Conservation (phyloP, 2,797 vertebrate species). For the Petrocephalus schoutedeni region DNA sequence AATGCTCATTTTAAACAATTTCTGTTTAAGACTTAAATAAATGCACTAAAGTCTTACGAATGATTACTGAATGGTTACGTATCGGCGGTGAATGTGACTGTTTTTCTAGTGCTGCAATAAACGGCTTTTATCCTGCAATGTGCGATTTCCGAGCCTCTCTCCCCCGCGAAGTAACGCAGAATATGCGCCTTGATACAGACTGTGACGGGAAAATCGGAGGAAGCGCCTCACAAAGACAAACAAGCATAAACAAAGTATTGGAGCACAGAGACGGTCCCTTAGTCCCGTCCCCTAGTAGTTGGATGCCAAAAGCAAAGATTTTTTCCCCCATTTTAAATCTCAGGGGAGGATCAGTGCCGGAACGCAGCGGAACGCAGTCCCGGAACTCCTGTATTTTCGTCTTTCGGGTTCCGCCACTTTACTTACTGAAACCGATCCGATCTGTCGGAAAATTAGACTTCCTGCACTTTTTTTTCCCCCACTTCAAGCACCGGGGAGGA, state of each 20-base stretch:
- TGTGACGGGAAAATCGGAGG: not conserved
- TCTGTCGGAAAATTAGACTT: too few species aligned
- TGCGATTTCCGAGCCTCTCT: not conserved
- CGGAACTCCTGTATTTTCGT: too few species aligned
- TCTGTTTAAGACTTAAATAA: not conserved
- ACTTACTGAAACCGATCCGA: too few species aligned
- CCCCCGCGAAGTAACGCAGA: not conserved
- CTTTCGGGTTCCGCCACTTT: too few species aligned
- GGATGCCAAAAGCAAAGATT: not conserved
- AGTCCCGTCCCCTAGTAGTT: not conserved
- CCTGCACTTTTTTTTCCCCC: too few species aligned
- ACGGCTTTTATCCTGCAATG: not conserved
- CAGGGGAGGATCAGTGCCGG: not conserved
- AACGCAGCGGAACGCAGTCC: too few species aligned
- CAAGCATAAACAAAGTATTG: not conserved
- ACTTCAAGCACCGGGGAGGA: not conserved
- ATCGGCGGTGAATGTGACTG: not conserved
- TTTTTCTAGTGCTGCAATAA: slow-evolving; percentile 11
- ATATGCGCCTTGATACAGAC: not conserved
- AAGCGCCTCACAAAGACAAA: not conserved
- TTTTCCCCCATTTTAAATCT: not conserved
- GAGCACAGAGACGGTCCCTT: slow-evolving; percentile 29
- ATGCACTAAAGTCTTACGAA: slow-evolving; percentile 3
- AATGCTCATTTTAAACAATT: not conserved
- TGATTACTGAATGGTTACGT: not conserved